Evolutionary conservation across 1,140 invertebrate species (phyloP).

Genomic region (Penaeus indicus): DNA sequence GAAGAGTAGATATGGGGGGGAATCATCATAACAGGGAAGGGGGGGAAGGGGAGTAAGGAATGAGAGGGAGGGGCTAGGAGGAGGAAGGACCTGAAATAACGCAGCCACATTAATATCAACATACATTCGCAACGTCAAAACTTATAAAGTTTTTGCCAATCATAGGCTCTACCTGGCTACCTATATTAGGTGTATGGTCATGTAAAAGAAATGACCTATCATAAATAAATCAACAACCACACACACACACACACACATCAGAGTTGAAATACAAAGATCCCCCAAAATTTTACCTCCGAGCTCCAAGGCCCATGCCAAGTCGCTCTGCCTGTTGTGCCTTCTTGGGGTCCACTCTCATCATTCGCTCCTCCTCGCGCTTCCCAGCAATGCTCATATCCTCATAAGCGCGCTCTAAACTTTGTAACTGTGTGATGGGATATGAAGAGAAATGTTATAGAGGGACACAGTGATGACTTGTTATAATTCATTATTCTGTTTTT

Average conservation of each 20-base stretch:
- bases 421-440: slow-evolving; percentile 35
- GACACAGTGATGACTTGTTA: too few relatives aligned
- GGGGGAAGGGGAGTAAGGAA: background rate
- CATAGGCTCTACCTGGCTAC: too few relatives aligned
- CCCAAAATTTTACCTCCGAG: slow-evolving; percentile 40
- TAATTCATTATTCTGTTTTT: too few relatives aligned
- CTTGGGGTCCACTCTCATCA: slow-evolving; percentile 83
- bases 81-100: background rate
- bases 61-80: background rate
- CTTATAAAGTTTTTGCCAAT: too few relatives aligned
- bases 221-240: background rate
- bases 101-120: background rate
- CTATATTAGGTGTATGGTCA: background rate
- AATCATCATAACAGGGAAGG: too few relatives aligned
- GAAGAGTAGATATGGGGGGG: too few relatives aligned
- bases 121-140: background rate
- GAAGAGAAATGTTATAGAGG: background rate
- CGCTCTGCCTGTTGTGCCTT: slow-evolving; percentile 92
- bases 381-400: slow-evolving; percentile 85
- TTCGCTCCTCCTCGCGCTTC: slow-evolving; percentile 83
- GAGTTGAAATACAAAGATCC: too few relatives aligned
- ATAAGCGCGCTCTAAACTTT: slow-evolving; percentile 84
- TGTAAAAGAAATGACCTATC: background rate
- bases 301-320: slow-evolving; percentile 90
- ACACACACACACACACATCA: too few relatives aligned